Evolutionary conservation across 1,140 invertebrate species (phyloP), one percentile per base, ranked within the genome.

Genomic region (Hylyphantes graminicola): DNA sequence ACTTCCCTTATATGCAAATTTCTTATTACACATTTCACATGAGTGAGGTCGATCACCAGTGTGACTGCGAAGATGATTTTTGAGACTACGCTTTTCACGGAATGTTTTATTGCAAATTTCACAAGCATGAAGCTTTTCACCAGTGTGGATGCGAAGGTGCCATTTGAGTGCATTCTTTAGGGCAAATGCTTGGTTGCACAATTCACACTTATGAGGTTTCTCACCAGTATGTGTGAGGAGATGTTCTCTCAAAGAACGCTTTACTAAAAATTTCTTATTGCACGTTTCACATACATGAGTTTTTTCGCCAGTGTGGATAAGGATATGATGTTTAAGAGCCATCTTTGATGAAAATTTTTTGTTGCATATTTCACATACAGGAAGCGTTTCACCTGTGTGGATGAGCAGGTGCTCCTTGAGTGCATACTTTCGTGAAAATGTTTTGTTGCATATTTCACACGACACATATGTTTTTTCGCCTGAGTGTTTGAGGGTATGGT

Each of bases 41-140:
- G 76, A 76, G 57, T 76, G 80, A 76, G 86, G 84, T 51, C 77
- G 73, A 63, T 86, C 86, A 7, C 86, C 83, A 12, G 84, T 86
- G 70, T 86, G 86, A 9, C 53, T 70, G 11, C 72, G 63, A 35
- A 61, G 72, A 50, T 86, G 86, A 21, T 63, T 50, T 54, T 72
- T 13, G 57, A 86, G 55, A 54, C 70, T 70, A 3, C 68, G 70
- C 48, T 73, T 74, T 48, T 73, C 21, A 2, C 65, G 57, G 57
- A 91, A 91, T 2, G 89, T 87, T 86, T 90, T 90, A 6, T 90
- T 90, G 88, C 91, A 91, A 12, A 89, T 78, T n/a, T 89, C 88
- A 87, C 91, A 91, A 35, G 90, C 77, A 86, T 89, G 89, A 35
- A 88, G 88, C 74, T 89, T 89, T 61, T 89, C 87, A 55, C 89